Percentiles rank a stretch among this genome's conserved stretches.
Evolutionary conservation across 2,888 invertebrate species (phyloP).

Genomic region (Papilio demoleus): DNA sequence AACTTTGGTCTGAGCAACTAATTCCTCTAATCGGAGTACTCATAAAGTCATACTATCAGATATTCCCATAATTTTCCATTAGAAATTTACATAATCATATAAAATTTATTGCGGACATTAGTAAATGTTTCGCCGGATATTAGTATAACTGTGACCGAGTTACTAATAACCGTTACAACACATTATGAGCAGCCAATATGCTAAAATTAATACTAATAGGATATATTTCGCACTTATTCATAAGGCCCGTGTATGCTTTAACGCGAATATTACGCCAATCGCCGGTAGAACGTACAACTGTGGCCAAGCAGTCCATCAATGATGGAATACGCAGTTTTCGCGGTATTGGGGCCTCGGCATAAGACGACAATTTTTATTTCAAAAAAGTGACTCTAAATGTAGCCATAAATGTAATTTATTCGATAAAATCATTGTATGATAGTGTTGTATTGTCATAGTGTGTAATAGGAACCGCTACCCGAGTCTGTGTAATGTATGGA

Average conservation of each 20-base stretch:
- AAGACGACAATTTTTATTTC: no score
- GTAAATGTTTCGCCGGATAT: constrained; percentile 31
- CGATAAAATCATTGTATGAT: no score
- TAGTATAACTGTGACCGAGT: constrained; percentile 32
- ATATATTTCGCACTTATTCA: constrained; percentile 22
- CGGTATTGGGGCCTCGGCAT: no score
- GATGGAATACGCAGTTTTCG: no score
- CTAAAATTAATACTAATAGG: constrained; percentile 26
- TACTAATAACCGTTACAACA: constrained; percentile 30
- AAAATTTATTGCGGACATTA: constrained; percentile 24
- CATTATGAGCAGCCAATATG: constrained; percentile 17
- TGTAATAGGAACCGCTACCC: background rate
- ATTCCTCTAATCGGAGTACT: background rate
- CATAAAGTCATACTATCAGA: background rate
- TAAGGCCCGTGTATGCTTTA: no score
- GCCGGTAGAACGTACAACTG: no score
- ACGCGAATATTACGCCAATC: no score
- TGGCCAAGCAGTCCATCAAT: no score
- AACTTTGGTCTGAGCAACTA: background rate
- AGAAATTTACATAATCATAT: constrained; percentile 15
- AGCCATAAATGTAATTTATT: no score
- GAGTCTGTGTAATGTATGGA: background rate
- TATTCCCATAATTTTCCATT: constrained; percentile 1
- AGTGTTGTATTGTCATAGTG: background rate
- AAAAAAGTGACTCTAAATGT: no score